Evolutionary conservation across 2,113 vertebrate species (phyloP).

Genomic region (Scytalopus superciliaris): DNA sequence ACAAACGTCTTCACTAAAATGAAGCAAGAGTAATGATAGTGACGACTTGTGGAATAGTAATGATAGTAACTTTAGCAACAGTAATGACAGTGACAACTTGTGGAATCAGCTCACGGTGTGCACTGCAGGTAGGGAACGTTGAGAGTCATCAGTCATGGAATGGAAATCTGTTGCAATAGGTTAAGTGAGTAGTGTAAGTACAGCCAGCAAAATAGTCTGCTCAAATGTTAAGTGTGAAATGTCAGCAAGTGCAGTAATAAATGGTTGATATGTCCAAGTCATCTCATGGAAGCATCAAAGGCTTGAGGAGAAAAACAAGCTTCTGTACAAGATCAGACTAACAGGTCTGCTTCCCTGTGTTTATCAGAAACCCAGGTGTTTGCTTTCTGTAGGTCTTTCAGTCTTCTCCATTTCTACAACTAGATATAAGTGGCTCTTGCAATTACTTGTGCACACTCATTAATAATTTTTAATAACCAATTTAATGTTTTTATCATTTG

Average conservation of each 20-base stretch:
- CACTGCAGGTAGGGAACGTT: not conserved
- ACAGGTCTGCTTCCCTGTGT: not conserved
- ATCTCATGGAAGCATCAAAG: not conserved
- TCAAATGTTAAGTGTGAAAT: not conserved
- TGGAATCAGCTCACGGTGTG: not conserved
- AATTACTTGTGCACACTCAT: not conserved
- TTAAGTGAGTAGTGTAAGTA: not conserved
- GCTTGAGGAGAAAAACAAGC: not conserved
- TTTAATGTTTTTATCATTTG: not conserved
- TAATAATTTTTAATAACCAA: not conserved
- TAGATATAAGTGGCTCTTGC: not conserved
- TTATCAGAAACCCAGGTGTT: not conserved
- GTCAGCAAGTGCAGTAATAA: not conserved
- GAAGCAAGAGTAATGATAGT: too few relatives aligned
- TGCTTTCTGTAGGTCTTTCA: not conserved
- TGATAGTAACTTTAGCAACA: too few relatives aligned
- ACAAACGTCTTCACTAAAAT: not conserved
- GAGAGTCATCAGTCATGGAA: not conserved
- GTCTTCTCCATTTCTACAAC: not conserved
- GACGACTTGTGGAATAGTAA: too few relatives aligned
- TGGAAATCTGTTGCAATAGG: rapidly evolving
- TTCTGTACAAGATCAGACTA: not conserved
- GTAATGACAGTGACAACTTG: too few relatives aligned
- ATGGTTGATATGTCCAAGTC: not conserved
- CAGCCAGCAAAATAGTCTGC: not conserved